These are phyloP conservation scores for Drosophila micromelanica DNA, from an alignment of 1,140 invertebrate species.

Conservation along the genomic window DNA sequence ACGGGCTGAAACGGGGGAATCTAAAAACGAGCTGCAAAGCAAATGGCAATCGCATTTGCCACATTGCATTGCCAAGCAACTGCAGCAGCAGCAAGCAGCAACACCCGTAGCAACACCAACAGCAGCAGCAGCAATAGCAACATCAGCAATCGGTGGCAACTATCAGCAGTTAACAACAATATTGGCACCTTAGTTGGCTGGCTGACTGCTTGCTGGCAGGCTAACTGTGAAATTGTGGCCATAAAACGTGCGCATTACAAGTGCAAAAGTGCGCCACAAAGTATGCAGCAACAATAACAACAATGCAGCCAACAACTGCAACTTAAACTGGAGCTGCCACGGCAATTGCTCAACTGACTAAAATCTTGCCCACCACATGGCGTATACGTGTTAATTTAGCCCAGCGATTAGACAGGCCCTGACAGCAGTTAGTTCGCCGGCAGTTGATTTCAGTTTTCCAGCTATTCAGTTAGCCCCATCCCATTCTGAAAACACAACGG, in stretches of 20 bases:
- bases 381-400: conserved; percentile 81
- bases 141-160: conserved; percentile 60
- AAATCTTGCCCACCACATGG: conserved; percentile 71
- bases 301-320: background rate
- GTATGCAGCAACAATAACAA: conserved; percentile 28
- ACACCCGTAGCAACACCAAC: conserved; percentile 22
- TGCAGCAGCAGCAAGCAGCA: conserved; percentile 26
- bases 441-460: conserved; percentile 4
- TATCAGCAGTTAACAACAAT: conserved; percentile 82
- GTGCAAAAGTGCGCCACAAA: conserved; percentile 49
- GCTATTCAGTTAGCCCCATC: conserved; percentile 4
- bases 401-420: conserved; percentile 63
- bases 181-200: conserved; percentile 71
- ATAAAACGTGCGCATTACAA: conserved; percentile 75
- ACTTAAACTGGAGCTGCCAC: background rate
- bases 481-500: conserved; percentile 30
- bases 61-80: conserved; percentile 64
- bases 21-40: conserved; percentile 52
- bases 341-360: conserved; percentile 56
- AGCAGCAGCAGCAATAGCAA: conserved; percentile 11
- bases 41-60: conserved; percentile 80
- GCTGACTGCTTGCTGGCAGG: conserved; percentile 48
- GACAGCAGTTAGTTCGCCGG: conserved; percentile 3
- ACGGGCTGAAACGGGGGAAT: no score
- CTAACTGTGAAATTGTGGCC: conserved; percentile 79